Percentiles rank a stretch among this genome's conserved stretches.
phyloP scores from a whole-genome alignment of 2,888 invertebrate species.

The Bellardia pandia region DNA sequence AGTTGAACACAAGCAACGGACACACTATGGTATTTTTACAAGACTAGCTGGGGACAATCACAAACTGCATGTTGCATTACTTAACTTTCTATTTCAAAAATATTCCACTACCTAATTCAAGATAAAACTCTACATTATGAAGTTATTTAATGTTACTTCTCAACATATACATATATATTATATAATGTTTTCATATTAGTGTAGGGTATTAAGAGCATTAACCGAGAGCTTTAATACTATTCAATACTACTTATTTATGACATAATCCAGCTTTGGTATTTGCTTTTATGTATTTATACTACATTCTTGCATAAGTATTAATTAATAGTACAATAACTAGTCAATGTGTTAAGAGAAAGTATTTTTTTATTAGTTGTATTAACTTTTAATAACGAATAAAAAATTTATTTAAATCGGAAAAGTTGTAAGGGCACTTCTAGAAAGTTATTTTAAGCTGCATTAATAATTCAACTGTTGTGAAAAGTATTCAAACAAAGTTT shows the following conservation, averaged over 20 bases:
- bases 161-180: not conserved
- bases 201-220: not conserved
- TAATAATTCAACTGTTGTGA: not conserved
- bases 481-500: too few relatives aligned
- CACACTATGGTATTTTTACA: too few relatives aligned
- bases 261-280: not conserved
- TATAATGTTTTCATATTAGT: not conserved
- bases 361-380: too few relatives aligned
- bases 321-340: too few relatives aligned
- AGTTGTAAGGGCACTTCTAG: slow-evolving; percentile 8
- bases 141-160: not conserved
- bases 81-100: too few relatives aligned
- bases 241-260: slow-evolving; percentile 2
- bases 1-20: not conserved
- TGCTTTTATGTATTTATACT: not conserved
- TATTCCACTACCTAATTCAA: too few relatives aligned
- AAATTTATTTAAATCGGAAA: not conserved
- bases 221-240: not conserved
- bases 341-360: too few relatives aligned
- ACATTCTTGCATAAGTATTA: too few relatives aligned
- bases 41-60: too few relatives aligned
- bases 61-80: too few relatives aligned
- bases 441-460: slow-evolving; percentile 3
- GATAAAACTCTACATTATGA: too few relatives aligned
- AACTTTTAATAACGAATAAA: not conserved